Evolutionary conservation across 53 echinoderm and acorn worm genomes (phyloP).

Genomic region (Holothuria scabra): DNA sequence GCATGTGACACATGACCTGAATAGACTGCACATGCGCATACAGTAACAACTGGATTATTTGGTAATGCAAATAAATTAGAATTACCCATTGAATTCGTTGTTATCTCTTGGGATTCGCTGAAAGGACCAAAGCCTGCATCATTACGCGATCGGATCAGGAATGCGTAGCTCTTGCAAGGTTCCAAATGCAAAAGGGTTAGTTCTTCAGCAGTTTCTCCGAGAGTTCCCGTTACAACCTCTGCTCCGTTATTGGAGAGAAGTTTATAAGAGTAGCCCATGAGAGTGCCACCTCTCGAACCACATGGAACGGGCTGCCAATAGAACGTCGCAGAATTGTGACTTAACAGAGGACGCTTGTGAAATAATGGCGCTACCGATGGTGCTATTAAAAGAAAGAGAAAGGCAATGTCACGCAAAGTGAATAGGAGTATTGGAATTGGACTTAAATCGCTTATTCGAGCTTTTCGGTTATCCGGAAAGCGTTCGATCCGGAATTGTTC

Average conservation of each 20-base stretch:
- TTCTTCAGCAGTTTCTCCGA: conserved; percentile 6
- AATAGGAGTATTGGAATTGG: no score
- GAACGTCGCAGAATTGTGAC: conserved; percentile 41
- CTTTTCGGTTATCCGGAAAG: no score
- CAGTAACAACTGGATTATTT: no score
- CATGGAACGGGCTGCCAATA: conserved; percentile 58
- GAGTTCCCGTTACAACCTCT: conserved; percentile 41
- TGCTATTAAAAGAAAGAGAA: background rate
- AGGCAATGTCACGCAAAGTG: no score
- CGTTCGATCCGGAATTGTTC: no score
- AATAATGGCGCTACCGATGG: conserved; percentile 40
- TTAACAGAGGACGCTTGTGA: conserved; percentile 8
- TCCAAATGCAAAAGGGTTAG: conserved; percentile 53
- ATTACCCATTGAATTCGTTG: conserved; percentile 47
- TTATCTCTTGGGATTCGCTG: conserved; percentile 47
- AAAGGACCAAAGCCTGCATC: conserved; percentile 72
- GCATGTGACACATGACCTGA: no score
- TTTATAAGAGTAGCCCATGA: conserved; percentile 53
- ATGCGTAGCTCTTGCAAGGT: conserved; percentile 67
- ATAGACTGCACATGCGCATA: no score
- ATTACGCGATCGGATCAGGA: conserved; percentile 67
- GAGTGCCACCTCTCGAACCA: conserved; percentile 49
- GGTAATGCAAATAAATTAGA: no score
- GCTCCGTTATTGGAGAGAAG: conserved; percentile 12
- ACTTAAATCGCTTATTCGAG: no score